Conservation (phyloP, 2,113 vertebrate genomes). For the Microcebus lehilahytsara region DNA sequence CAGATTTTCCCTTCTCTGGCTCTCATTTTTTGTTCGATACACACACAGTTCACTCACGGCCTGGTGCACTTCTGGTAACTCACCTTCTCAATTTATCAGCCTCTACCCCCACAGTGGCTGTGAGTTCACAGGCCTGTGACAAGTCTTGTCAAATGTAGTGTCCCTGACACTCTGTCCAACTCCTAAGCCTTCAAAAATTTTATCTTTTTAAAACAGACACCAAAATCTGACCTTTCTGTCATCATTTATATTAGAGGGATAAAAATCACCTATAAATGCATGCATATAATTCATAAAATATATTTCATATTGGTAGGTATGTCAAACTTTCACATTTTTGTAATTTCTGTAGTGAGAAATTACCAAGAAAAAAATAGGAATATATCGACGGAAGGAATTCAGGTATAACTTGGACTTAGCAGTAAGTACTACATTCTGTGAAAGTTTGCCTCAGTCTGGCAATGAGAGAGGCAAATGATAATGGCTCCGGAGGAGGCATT, state of each 20-base stretch:
- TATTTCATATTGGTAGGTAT: background rate
- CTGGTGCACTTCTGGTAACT: background rate
- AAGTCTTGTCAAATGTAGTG: background rate
- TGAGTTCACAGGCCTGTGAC: background rate
- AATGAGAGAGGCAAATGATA: background rate
- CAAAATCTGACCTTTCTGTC: background rate
- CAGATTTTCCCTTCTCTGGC: background rate
- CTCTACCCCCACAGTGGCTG: background rate
- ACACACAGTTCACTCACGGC: background rate
- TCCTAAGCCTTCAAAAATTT: background rate
- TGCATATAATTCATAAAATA: background rate
- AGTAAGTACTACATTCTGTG: background rate
- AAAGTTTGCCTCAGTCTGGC: background rate
- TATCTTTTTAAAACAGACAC: background rate
- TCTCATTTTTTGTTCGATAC: background rate
- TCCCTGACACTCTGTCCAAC: background rate
- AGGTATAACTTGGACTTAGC: background rate
- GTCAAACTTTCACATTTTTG: background rate
- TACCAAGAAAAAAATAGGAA: background rate
- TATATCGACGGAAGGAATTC: background rate
- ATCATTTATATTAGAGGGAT: background rate
- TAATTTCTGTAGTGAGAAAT: background rate
- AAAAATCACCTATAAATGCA: background rate
- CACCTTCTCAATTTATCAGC: background rate
- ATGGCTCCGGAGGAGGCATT: background rate